These are phyloP conservation scores for Drosophila gunungcola DNA, from an alignment of 1,140 invertebrate species.

Conservation along the genomic window DNA sequence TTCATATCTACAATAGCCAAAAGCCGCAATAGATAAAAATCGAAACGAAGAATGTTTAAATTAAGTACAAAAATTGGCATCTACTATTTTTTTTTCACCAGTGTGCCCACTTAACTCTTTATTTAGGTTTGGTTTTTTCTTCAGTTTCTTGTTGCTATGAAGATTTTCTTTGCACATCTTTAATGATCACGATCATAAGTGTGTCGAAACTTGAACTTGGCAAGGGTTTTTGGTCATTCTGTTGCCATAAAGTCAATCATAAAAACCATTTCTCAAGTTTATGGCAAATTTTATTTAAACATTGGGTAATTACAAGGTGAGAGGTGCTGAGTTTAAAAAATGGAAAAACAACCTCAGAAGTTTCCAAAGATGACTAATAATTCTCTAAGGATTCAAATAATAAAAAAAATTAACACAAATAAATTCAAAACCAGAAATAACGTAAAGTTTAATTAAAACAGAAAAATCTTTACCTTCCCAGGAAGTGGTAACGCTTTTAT, in stretches of 20 bases:
- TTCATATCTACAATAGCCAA: too few relatives aligned
- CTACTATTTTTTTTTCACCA: background rate
- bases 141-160: background rate
- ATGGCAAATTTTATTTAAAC: slow-evolving; percentile 28
- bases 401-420: background rate
- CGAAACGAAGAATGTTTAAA: too few relatives aligned
- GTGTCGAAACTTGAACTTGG: slow-evolving; percentile 42
- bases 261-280: slow-evolving; percentile 19
- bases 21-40: too few relatives aligned
- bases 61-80: too few relatives aligned
- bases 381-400: background rate
- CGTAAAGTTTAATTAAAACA: background rate
- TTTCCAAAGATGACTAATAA: background rate
- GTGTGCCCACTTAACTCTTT: background rate
- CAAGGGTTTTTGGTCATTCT: slow-evolving; percentile 10
- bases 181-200: slow-evolving; percentile 10
- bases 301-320: slow-evolving; percentile 26
- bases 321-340: background rate
- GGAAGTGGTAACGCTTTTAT: background rate
- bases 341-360: slow-evolving; percentile 8
- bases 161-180: background rate
- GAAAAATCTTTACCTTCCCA: too few relatives aligned
- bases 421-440: background rate
- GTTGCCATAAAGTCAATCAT: slow-evolving; percentile 10
- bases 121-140: background rate